These are phyloP conservation scores for Cavia porcellus DNA, from an alignment of 2,113 vertebrate species.

Conservation along the genomic window DNA sequence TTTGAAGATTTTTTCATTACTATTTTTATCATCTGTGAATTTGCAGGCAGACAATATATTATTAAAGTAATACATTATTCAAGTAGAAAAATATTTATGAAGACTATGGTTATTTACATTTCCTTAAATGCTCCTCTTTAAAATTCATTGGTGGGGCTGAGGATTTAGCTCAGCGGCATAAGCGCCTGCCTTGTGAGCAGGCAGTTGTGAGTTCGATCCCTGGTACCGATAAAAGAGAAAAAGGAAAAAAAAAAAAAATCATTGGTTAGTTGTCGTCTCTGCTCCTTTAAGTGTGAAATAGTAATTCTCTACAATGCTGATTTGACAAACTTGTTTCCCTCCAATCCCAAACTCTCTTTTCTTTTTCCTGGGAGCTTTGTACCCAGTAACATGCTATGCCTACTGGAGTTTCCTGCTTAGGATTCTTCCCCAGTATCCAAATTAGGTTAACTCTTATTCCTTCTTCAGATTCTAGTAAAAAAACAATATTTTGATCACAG, in stretches of 20 bases:
- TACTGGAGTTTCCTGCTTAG: not conserved
- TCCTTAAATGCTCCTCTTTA: constrained; percentile 28
- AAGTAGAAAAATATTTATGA: constrained; percentile 38
- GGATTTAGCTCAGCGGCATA: too few species aligned
- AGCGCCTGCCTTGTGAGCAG: too few species aligned
- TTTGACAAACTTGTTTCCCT: not conserved
- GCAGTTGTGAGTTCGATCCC: too few species aligned
- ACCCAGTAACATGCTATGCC: not conserved
- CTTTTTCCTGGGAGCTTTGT: not conserved
- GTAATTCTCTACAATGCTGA: not conserved
- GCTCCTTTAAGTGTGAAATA: not conserved
- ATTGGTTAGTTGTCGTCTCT: not conserved
- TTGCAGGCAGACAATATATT: not conserved
- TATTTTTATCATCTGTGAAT: constrained; percentile 33
- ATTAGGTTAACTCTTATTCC: not conserved
- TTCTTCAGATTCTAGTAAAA: not conserved
- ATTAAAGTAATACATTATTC: constrained; percentile 41
- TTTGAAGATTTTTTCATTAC: not conserved
- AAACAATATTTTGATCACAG: not conserved
- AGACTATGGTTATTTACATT: not conserved
- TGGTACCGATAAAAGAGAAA: too few species aligned
- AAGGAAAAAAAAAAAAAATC: not conserved
- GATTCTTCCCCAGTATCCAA: not conserved
- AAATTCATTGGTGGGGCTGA: not conserved
- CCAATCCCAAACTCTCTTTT: not conserved